Evolutionary conservation across 2,888 invertebrate species (phyloP).

Genomic region (Acleris emargana): DNA sequence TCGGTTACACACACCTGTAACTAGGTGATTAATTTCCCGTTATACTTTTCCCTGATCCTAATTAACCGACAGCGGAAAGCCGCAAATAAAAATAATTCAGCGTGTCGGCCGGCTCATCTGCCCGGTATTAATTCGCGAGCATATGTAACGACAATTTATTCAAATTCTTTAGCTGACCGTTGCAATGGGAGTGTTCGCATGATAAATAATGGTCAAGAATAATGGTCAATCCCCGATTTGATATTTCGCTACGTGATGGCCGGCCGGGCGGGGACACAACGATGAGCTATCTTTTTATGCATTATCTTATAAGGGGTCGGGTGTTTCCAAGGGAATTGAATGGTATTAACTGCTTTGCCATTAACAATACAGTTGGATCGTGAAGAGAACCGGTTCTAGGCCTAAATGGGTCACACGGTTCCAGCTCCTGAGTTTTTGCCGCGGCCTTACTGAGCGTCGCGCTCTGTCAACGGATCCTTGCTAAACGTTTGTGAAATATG

Average conservation of each 20-base stretch:
- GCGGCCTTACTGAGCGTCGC: conserved; percentile 45
- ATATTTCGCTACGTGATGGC: conserved; percentile 71
- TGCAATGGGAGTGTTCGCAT: conserved; percentile 64
- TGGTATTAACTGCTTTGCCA: conserved; percentile 77
- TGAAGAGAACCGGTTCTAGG: conserved; percentile 81
- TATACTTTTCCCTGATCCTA: conserved; percentile 55
- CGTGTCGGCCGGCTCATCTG: conserved; percentile 41
- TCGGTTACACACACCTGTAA: conserved; percentile 56
- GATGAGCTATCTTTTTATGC: conserved; percentile 76
- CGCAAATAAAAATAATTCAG: conserved; percentile 41
- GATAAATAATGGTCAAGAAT: conserved; percentile 70
- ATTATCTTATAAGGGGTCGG: conserved; percentile 76
- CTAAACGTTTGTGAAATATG: conserved; percentile 12
- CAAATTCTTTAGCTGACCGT: conserved; percentile 58
- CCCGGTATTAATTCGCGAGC: conserved; percentile 59
- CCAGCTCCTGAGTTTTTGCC: conserved; percentile 73
- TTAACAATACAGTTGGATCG: conserved; percentile 76
- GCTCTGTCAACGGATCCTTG: conserved; percentile 17
- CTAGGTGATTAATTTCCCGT: conserved; percentile 55
- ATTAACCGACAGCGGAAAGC: conserved; percentile 46
- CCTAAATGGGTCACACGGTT: conserved; percentile 83
- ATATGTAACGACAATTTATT: conserved; percentile 54
- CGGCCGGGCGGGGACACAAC: conserved; percentile 64
- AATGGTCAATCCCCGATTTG: conserved; percentile 74
- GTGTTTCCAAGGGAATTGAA: conserved; percentile 74